A percentile compares a stretch with the other conserved stretches of the same genome.
phyloP scores from a whole-genome alignment of 2,113 vertebrate species.

The Hypocryptadius cinnamomeus region DNA sequence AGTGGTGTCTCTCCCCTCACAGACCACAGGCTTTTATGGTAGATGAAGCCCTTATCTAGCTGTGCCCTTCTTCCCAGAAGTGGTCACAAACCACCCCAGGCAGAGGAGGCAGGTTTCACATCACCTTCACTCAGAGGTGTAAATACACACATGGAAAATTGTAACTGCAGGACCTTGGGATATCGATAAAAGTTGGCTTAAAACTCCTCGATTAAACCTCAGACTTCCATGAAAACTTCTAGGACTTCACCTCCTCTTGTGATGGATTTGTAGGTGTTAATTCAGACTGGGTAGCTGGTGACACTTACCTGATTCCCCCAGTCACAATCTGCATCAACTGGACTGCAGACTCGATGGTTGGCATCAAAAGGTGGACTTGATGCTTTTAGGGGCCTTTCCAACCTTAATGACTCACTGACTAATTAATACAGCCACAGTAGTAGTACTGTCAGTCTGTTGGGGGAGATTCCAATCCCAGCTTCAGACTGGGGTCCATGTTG shows the following conservation, averaged over 20 bases:
- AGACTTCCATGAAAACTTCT: neutral
- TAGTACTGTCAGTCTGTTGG: neutral
- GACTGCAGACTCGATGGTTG: neutral
- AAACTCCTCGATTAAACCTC: neutral
- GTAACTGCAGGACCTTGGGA: neutral
- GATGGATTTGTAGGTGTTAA: neutral
- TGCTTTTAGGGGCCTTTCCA: neutral
- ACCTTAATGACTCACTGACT: no score
- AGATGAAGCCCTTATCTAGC: neutral
- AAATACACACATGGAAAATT: neutral
- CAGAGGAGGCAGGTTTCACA: neutral
- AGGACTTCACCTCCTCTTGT: neutral
- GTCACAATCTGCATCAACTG: neutral
- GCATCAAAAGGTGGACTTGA: neutral
- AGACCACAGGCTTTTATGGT: neutral
- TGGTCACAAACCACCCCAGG: neutral
- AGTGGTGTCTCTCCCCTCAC: neutral
- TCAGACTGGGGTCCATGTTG: neutral
- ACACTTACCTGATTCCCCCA: accelerated
- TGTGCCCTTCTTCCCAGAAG: accelerated
- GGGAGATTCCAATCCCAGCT: neutral
- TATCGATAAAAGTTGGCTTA: accelerated
- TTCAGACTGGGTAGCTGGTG: neutral
- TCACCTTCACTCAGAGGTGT: neutral
- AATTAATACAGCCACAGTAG: neutral